These are phyloP conservation scores for Leptobrachium leishanense DNA, from an alignment of 2,113 vertebrate species.

Conservation along the genomic window DNA sequence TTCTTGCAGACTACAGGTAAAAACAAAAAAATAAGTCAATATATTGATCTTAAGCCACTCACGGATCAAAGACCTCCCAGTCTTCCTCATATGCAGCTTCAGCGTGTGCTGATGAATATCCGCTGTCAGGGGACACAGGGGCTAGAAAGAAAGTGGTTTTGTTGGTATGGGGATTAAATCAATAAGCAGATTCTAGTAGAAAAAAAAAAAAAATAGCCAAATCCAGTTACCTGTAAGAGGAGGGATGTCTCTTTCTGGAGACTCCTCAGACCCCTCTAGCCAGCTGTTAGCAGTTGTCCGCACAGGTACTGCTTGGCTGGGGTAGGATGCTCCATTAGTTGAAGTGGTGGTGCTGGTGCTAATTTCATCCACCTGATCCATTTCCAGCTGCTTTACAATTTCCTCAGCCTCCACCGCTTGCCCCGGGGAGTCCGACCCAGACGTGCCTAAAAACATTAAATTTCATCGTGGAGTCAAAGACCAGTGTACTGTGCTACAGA, in stretches of 20 bases:
- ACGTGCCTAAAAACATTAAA: conserved; percentile 69
- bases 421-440: conserved; percentile 89
- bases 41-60: conserved; percentile 60
- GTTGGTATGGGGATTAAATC: too few relatives aligned
- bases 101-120: conserved; percentile 86
- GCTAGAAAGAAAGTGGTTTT: conserved; percentile 67
- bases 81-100: conserved; percentile 96
- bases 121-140: conserved; percentile 86
- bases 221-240: conserved; percentile 82
- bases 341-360: conserved; percentile 82
- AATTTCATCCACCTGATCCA: conserved; percentile 89
- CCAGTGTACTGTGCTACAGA: too few relatives aligned
- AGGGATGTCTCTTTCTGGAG: conserved; percentile 81
- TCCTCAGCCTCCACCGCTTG: conserved; percentile 93
- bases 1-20: too few relatives aligned
- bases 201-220: not conserved
- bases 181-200: too few relatives aligned
- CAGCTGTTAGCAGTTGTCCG: conserved; percentile 69
- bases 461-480: too few relatives aligned
- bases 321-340: conserved; percentile 73
- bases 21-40: too few relatives aligned
- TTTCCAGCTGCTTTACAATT: conserved; percentile 93
- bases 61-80: conserved; percentile 99
- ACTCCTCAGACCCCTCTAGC: conserved; percentile 76
- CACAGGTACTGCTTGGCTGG: conserved; percentile 67